phyloP scores from a whole-genome alignment of 2,113 vertebrate species.

The Macaca nemestrina region DNA sequence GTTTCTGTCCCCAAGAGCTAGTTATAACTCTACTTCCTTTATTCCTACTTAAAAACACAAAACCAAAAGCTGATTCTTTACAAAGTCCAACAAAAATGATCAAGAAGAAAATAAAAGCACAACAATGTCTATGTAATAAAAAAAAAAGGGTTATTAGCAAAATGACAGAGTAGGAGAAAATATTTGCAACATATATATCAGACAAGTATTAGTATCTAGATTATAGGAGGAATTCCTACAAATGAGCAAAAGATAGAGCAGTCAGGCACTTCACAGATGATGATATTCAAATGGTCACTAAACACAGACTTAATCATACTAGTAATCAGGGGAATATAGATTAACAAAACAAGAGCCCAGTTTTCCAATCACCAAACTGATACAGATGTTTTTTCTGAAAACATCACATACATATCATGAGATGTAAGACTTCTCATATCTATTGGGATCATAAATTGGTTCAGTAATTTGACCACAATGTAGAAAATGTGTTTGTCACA shows the following conservation, averaged over 20 bases:
- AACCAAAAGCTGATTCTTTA: background rate
- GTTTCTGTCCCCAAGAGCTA: background rate
- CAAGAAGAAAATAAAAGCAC: background rate
- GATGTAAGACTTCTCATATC: background rate
- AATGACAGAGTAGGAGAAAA: background rate
- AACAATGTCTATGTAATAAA: background rate
- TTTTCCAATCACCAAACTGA: conserved; percentile 6
- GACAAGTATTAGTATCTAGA: background rate
- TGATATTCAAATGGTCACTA: background rate
- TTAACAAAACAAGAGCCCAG: conserved; percentile 17
- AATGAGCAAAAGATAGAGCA: background rate
- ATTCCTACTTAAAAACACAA: conserved; percentile 29
- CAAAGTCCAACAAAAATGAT: background rate
- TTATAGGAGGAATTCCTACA: background rate
- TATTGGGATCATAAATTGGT: background rate
- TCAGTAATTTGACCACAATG: conserved; percentile 6
- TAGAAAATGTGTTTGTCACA: conserved; percentile 22
- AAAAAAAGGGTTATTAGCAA: background rate
- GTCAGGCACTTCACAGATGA: background rate
- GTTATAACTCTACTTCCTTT: background rate
- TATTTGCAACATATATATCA: background rate
- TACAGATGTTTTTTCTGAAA: background rate
- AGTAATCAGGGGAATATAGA: background rate
- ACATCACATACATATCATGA: background rate
- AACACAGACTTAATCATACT: background rate